Evolutionary conservation across 2,113 vertebrate genomes (phyloP).

Genomic region (Sylvia atricapilla): DNA sequence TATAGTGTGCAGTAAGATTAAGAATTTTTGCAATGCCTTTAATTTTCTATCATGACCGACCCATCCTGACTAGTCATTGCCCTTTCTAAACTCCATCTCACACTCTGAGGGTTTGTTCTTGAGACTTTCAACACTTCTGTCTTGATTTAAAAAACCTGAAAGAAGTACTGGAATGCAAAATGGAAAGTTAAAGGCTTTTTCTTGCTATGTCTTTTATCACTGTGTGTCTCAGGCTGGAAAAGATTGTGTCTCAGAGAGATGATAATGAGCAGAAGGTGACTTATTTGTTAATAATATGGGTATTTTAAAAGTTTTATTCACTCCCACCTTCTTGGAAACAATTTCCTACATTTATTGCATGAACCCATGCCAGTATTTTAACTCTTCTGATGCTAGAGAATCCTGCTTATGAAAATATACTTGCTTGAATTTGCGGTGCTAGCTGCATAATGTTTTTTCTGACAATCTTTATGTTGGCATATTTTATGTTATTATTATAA

Average conservation of each 20-base stretch:
- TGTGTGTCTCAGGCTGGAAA: neutral
- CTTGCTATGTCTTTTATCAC: neutral
- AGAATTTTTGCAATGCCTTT: neutral
- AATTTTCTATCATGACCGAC: neutral
- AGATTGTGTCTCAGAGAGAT: neutral
- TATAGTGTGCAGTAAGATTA: neutral
- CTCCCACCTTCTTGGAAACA: neutral
- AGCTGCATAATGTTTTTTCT: neutral
- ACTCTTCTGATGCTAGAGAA: neutral
- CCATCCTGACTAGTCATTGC: rapidly evolving
- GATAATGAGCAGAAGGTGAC: neutral
- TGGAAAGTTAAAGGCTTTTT: neutral
- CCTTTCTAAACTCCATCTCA: neutral
- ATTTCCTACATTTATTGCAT: neutral
- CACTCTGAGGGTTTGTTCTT: neutral
- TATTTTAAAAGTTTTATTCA: neutral
- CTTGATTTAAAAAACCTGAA: neutral
- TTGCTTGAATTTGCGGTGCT: neutral
- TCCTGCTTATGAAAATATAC: neutral
- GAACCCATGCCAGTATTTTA: neutral
- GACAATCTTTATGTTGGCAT: neutral
- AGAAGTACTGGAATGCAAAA: neutral
- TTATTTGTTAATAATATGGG: neutral
- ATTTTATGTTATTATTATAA: neutral
- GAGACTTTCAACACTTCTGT: neutral